phyloP scores from a whole-genome alignment of 2,888 invertebrate species.

The Tortrix viridana region DNA sequence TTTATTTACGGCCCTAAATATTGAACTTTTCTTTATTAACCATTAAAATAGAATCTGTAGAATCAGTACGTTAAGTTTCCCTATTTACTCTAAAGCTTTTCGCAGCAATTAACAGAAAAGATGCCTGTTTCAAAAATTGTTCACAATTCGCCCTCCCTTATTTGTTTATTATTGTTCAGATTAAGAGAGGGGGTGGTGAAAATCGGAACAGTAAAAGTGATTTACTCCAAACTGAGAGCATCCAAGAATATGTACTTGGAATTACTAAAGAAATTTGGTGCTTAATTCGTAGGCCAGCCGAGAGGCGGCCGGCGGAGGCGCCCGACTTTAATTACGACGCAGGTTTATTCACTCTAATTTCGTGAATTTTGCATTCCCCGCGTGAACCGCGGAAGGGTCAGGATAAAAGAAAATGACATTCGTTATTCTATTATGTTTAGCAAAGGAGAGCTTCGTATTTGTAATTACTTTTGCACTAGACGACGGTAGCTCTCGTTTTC shows the following conservation, averaged over 20 bases:
- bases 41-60: not conserved
- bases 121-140: not conserved
- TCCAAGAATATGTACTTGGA: slow-evolving; percentile 79
- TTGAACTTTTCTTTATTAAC: too few species aligned
- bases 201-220: slow-evolving; percentile 81
- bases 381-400: slow-evolving; percentile 83
- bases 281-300: slow-evolving; percentile 82
- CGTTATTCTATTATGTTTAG: slow-evolving; percentile 81
- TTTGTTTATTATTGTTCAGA: slow-evolving; percentile 47
- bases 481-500: slow-evolving; percentile 55
- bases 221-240: slow-evolving; percentile 79
- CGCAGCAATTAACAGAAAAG: not conserved
- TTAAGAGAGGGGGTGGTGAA: slow-evolving; percentile 68
- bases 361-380: slow-evolving; percentile 80
- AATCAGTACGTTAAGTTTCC: not conserved
- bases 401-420: slow-evolving; percentile 82
- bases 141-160: slow-evolving; percentile 11
- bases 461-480: slow-evolving; percentile 75
- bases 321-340: slow-evolving; percentile 81
- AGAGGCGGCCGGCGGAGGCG: slow-evolving; percentile 72
- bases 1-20: too few species aligned
- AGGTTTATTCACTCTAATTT: slow-evolving; percentile 83
- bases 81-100: not conserved
- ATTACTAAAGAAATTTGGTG: slow-evolving; percentile 82
- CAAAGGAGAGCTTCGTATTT: slow-evolving; percentile 68